phyloP scores from a whole-genome alignment of 2,113 vertebrate genomes.

The Dissostichus mawsoni region DNA sequence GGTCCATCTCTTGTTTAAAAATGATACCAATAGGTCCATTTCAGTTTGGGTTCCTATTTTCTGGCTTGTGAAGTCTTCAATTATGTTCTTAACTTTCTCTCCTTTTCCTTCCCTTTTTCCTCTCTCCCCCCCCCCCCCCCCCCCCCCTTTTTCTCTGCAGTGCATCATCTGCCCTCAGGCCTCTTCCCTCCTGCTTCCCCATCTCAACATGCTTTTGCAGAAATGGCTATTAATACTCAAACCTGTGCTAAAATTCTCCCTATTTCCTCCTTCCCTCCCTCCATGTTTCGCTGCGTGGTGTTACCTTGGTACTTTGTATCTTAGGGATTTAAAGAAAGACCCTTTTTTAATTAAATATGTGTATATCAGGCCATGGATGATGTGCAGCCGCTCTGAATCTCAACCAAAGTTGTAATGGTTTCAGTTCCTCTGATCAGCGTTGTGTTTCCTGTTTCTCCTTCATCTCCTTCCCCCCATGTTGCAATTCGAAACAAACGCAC shows the following conservation, averaged over 20 bases:
- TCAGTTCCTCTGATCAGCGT: constrained; percentile 53
- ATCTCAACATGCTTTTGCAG: constrained; percentile 29
- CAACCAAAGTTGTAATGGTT: constrained; percentile 10
- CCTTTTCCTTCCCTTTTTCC: constrained; percentile 26
- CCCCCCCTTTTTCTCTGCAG: constrained; percentile 61
- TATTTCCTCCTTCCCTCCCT: constrained; percentile 23
- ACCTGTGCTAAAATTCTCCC: constrained; percentile 57
- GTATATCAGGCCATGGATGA: background rate
- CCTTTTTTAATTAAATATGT: background rate
- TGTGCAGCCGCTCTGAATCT: constrained; percentile 19
- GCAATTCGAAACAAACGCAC: constrained; percentile 59
- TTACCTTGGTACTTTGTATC: constrained; percentile 11
- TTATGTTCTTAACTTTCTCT: constrained; percentile 59
- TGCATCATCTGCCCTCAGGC: constrained; percentile 37
- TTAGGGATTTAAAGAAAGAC: background rate
- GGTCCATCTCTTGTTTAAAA: background rate
- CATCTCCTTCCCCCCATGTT: constrained; percentile 40
- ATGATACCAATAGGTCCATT: background rate
- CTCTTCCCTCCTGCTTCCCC: constrained; percentile 26
- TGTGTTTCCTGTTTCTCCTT: constrained; percentile 68
- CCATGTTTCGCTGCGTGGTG: constrained; percentile 21
- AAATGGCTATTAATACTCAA: constrained; percentile 38
- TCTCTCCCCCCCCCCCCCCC: constrained; percentile 31
- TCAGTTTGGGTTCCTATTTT: background rate
- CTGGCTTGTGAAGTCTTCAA: constrained; percentile 11